phyloP scores from a whole-genome alignment of 1,140 invertebrate genomes.

The Sesamia nonagrioides region DNA sequence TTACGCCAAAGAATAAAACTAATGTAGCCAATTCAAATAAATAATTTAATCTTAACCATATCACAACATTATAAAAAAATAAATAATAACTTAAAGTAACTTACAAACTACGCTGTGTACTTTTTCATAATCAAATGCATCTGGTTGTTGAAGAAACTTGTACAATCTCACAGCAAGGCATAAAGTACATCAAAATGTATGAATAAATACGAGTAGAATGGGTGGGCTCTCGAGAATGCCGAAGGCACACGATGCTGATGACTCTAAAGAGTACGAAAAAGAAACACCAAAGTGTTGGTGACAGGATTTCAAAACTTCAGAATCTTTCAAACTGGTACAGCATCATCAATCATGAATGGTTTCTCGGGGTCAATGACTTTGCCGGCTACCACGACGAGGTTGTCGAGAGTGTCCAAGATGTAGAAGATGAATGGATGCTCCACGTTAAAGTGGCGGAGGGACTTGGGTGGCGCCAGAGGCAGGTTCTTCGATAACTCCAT shows the following conservation, averaged over 20 bases:
- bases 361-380: slow-evolving; percentile 86
- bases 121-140: slow-evolving; percentile 88
- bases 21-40: slow-evolving; percentile 64
- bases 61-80: slow-evolving; percentile 78
- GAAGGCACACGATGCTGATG: not conserved
- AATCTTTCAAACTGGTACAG: slow-evolving; percentile 6
- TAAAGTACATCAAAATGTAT: slow-evolving; percentile 39
- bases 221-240: slow-evolving; percentile 41
- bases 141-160: slow-evolving; percentile 70
- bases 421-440: slow-evolving; percentile 91
- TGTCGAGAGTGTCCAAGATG: slow-evolving; percentile 89
- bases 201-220: slow-evolving; percentile 44
- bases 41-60: slow-evolving; percentile 82
- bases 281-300: slow-evolving; percentile 27
- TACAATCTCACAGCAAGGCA: slow-evolving; percentile 52
- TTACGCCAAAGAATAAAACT: slow-evolving; percentile 3
- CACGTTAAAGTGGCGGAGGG: slow-evolving; percentile 85
- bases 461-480: slow-evolving; percentile 66
- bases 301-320: slow-evolving; percentile 1
- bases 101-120: slow-evolving; percentile 83
- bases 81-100: slow-evolving; percentile 77
- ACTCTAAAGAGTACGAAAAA: slow-evolving; percentile 46
- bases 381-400: slow-evolving; percentile 90
- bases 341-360: slow-evolving; percentile 67
- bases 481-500: slow-evolving; percentile 72